These are phyloP conservation scores for Saxicola maurus DNA, from an alignment of 2,797 vertebrate species.

Conservation along the genomic window DNA sequence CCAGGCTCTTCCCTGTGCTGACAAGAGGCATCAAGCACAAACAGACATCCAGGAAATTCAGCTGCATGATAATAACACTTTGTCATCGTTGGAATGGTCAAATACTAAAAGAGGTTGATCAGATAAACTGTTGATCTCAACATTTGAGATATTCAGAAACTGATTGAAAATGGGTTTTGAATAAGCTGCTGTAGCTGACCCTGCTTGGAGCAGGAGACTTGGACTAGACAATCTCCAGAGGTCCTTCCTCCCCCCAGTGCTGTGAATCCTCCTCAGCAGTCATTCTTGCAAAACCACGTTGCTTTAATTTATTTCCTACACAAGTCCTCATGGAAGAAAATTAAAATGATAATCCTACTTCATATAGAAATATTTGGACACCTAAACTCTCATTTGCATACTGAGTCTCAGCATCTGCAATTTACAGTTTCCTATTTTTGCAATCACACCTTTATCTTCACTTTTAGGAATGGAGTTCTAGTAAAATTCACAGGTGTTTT, in stretches of 20 bases:
- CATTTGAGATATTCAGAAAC: background rate
- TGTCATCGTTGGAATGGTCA: background rate
- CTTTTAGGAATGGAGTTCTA: background rate
- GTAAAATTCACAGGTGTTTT: background rate
- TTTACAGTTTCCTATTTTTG: background rate
- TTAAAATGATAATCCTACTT: background rate
- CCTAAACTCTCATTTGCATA: background rate
- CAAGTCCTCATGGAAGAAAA: background rate
- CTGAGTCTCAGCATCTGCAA: background rate
- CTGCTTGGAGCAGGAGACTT: background rate
- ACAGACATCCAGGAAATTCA: background rate
- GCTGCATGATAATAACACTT: background rate
- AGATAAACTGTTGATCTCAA: background rate
- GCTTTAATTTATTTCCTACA: background rate
- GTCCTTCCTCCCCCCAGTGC: rapidly evolving
- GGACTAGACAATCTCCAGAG: background rate
- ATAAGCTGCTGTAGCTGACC: background rate
- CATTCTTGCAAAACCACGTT: background rate
- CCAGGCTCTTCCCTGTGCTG: background rate
- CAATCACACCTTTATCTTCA: background rate
- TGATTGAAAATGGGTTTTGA: background rate
- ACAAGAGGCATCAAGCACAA: background rate
- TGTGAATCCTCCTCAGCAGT: background rate
- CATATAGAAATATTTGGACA: background rate
- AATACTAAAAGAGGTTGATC: background rate